These are phyloP conservation scores for Botia almorhae DNA, from an alignment of 2,797 vertebrate species.

Conservation along the genomic window DNA sequence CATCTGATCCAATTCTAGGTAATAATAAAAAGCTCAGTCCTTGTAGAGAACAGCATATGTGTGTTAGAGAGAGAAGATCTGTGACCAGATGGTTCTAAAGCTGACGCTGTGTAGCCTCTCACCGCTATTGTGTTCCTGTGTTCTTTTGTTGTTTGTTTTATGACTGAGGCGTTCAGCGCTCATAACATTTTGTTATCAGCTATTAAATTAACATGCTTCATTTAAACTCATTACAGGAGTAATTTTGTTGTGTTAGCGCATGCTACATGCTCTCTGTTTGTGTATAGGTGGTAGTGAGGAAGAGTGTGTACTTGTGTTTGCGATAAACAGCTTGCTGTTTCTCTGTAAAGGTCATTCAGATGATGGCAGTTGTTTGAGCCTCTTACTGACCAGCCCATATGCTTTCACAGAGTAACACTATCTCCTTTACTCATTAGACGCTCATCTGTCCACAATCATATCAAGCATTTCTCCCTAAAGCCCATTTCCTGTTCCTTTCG, in stretches of 20 bases:
- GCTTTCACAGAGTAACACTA: slow-evolving; percentile 29
- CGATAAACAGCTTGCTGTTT: slow-evolving; percentile 33
- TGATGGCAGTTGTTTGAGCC: slow-evolving; percentile 46
- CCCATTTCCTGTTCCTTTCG: not conserved
- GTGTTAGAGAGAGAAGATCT: slow-evolving; percentile 20
- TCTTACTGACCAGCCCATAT: slow-evolving; percentile 51
- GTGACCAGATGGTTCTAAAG: slow-evolving; percentile 27
- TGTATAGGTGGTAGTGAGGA: not conserved
- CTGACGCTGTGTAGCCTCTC: slow-evolving; percentile 30
- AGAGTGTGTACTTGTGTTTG: slow-evolving; percentile 10
- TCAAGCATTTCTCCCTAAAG: slow-evolving; percentile 1
- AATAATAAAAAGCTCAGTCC: slow-evolving; percentile 21
- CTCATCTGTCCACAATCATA: slow-evolving; percentile 15
- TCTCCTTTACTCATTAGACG: slow-evolving; percentile 24
- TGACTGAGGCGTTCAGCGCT: not conserved
- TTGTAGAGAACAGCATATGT: not conserved
- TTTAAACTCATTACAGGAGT: slow-evolving; percentile 31
- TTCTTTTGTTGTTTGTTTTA: slow-evolving; percentile 24
- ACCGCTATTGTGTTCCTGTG: not conserved
- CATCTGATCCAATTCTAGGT: slow-evolving; percentile 17
- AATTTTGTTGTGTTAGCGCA: not conserved
- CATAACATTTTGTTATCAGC: slow-evolving; percentile 43
- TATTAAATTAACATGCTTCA: slow-evolving; percentile 41
- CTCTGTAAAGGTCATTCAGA: slow-evolving; percentile 28
- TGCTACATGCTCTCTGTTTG: not conserved